Percentiles rank a stretch among this genome's conserved stretches.
phyloP scores from a whole-genome alignment of 2,888 invertebrate genomes.

The Phyllotreta striolata region DNA sequence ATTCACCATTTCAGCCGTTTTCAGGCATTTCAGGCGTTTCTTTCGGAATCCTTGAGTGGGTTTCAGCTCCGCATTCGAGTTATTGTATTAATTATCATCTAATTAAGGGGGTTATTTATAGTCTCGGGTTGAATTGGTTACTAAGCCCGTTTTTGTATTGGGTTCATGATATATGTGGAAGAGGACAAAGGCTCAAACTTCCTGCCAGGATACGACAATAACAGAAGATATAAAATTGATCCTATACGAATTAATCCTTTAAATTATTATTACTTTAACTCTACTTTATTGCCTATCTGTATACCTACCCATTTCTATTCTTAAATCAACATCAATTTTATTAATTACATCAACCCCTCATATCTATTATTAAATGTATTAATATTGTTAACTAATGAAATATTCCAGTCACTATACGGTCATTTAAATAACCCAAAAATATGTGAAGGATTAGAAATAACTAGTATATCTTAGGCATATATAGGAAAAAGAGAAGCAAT shows the following conservation, averaged over 20 bases:
- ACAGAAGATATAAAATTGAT: slow-evolving; percentile 8
- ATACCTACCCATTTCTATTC: no score
- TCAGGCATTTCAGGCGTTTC: slow-evolving; percentile 38
- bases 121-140: slow-evolving; percentile 42
- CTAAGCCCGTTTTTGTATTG: slow-evolving; percentile 31
- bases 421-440: no score
- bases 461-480: not conserved
- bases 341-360: no score
- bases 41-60: slow-evolving; percentile 36
- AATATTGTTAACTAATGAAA: no score
- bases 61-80: slow-evolving; percentile 41
- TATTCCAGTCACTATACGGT: no score
- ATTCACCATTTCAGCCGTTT: slow-evolving; percentile 50
- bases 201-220: slow-evolving; percentile 17
- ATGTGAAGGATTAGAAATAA: not conserved
- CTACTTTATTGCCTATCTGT: no score
- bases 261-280: slow-evolving; percentile 1
- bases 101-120: slow-evolving; percentile 55
- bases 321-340: no score
- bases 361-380: no score
- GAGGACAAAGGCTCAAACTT: slow-evolving; percentile 21
- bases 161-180: slow-evolving; percentile 25
- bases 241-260: slow-evolving; percentile 7
- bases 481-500: slow-evolving; percentile 4
- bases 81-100: slow-evolving; percentile 59